phyloP scores from a whole-genome alignment of 2,797 vertebrate genomes.

The Loriculus beryllinus region DNA sequence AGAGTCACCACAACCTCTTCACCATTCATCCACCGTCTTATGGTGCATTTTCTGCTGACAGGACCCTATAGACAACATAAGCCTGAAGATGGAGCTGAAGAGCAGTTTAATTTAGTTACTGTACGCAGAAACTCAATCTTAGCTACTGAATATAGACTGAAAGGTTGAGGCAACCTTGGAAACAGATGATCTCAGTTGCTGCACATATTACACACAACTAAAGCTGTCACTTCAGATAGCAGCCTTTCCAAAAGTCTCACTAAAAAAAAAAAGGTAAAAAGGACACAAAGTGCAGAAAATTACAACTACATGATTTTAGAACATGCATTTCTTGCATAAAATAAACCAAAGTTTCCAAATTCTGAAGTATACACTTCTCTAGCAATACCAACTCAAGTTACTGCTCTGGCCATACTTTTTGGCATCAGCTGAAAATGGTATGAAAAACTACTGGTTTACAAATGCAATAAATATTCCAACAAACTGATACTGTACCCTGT shows the following conservation, averaged over 20 bases:
- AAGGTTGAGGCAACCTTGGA: background rate
- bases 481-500: background rate
- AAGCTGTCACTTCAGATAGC: background rate
- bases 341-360: background rate
- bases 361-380: background rate
- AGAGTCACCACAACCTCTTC: background rate
- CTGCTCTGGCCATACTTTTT: background rate
- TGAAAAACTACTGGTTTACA: background rate
- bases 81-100: slow-evolving; percentile 58
- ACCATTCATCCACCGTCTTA: background rate
- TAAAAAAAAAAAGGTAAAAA: background rate
- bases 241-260: background rate
- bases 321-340: background rate
- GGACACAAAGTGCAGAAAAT: background rate
- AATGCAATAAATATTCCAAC: background rate
- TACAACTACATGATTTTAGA: background rate
- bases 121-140: slow-evolving; percentile 34
- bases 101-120: background rate
- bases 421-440: background rate
- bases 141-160: slow-evolving; percentile 48
- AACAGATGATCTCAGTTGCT: slow-evolving; percentile 26
- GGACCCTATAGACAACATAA: background rate
- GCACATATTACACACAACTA: background rate
- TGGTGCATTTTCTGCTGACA: background rate
- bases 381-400: background rate